Evolutionary conservation across 2,888 invertebrate genomes (phyloP).

Genomic region (Caenorhabditis sulstoni): DNA sequence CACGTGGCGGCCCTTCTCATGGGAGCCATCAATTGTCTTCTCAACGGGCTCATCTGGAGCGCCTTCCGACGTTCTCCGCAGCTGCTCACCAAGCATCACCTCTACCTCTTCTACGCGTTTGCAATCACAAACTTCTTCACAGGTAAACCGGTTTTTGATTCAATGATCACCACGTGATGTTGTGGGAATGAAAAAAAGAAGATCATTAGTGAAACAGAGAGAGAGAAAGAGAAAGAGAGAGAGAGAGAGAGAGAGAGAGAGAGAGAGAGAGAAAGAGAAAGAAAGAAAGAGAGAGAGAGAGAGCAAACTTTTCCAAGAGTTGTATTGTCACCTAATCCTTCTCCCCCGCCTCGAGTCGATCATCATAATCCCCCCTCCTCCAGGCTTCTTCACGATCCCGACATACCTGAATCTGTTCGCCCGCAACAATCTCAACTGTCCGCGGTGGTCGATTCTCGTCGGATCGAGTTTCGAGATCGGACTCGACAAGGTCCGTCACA

Average conservation of each 20-base stretch:
- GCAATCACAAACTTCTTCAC: slow-evolving; percentile 70
- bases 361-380: background rate
- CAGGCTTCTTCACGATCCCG: slow-evolving; percentile 70
- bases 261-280: no score
- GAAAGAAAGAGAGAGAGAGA: no score
- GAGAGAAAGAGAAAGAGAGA: no score
- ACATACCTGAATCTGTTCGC: slow-evolving; percentile 65
- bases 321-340: background rate
- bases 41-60: slow-evolving; percentile 68
- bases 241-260: no score
- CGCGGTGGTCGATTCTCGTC: slow-evolving; percentile 64
- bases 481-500: slow-evolving; percentile 63
- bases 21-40: slow-evolving; percentile 64
- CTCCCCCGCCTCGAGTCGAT: background rate
- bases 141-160: slow-evolving; percentile 39
- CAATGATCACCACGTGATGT: no score
- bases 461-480: slow-evolving; percentile 71
- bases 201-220: no score
- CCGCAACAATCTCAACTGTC: slow-evolving; percentile 61
- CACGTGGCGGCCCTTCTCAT: slow-evolving; percentile 61
- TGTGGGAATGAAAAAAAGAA: no score
- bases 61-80: slow-evolving; percentile 61
- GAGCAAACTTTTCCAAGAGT: no score
- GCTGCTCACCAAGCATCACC: slow-evolving; percentile 65
- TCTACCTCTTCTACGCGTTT: slow-evolving; percentile 68